Conservation (phyloP, 2,797 vertebrate genomes). For the Pseudochirops corinnae region DNA sequence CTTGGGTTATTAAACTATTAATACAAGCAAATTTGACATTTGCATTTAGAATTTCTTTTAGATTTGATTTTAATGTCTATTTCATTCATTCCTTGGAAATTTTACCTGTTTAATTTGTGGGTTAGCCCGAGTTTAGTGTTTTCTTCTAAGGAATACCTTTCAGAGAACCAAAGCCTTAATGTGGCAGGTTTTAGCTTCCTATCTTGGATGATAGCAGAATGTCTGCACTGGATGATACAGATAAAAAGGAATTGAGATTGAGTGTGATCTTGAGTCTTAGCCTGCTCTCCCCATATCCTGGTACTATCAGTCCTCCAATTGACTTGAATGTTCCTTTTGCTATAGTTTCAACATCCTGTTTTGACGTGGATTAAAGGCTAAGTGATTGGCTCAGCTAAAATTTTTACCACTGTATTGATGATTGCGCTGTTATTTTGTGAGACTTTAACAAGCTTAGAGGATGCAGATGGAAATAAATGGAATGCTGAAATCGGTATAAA, state of each 20-base stretch:
- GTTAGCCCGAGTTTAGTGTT: background rate
- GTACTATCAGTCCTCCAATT: slow-evolving; percentile 8
- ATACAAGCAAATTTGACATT: slow-evolving; percentile 5
- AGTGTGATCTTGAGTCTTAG: background rate
- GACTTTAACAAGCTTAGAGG: background rate
- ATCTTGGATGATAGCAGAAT: background rate
- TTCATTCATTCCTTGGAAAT: slow-evolving; percentile 6
- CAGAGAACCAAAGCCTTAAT: background rate
- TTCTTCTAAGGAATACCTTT: background rate
- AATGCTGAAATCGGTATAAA: background rate
- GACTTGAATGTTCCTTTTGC: slow-evolving; percentile 13
- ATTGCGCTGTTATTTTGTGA: slow-evolving; percentile 38
- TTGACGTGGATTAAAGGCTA: background rate
- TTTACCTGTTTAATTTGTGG: background rate
- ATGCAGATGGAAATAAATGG: background rate
- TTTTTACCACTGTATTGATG: slow-evolving; percentile 51
- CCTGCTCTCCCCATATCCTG: background rate
- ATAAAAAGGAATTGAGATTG: background rate
- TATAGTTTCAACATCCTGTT: slow-evolving; percentile 18
- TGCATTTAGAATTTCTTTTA: slow-evolving; percentile 40
- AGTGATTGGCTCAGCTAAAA: background rate
- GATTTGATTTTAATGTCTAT: slow-evolving; percentile 22
- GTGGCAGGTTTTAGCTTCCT: background rate
- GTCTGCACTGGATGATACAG: background rate
- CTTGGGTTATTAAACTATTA: background rate